Evolutionary conservation across 2,888 invertebrate species (phyloP).

Genomic region (Sicus ferrugineus): DNA sequence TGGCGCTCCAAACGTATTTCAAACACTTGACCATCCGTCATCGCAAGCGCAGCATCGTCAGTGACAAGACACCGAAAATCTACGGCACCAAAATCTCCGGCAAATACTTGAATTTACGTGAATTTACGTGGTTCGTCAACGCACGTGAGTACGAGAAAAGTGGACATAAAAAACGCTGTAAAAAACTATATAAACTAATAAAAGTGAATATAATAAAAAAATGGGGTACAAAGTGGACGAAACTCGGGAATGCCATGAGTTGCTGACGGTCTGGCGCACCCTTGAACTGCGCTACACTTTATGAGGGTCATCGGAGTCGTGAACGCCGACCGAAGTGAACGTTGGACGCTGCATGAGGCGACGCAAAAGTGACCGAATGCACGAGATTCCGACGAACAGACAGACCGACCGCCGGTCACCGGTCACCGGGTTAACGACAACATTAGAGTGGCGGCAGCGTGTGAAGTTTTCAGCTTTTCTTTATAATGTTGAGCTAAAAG

Average conservation of each 20-base stretch:
- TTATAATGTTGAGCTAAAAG: too few species aligned
- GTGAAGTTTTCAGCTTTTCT: too few species aligned
- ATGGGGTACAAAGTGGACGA: neutral
- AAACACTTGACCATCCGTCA: neutral
- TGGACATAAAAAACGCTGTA: neutral
- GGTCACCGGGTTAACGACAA: conserved; percentile 11
- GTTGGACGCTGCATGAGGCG: neutral
- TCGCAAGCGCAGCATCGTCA: neutral
- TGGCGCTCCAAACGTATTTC: neutral
- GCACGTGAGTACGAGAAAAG: neutral
- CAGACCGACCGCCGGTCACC: neutral
- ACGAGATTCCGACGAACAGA: neutral
- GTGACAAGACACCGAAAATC: neutral
- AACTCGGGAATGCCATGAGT: neutral
- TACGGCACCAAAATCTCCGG: neutral
- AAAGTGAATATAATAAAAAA: neutral
- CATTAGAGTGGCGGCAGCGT: conserved; percentile 7
- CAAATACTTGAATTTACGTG: neutral
- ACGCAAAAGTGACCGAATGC: neutral
- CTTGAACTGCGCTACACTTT: conserved; percentile 19
- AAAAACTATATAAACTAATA: conserved; percentile 3
- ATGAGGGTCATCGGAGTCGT: conserved; percentile 24
- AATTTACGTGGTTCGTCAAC: conserved; percentile 11
- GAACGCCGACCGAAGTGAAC: conserved; percentile 17
- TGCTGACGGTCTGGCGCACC: neutral